phyloP scores from a whole-genome alignment of 2,113 vertebrate genomes.

The Notarius quadriscutis region DNA sequence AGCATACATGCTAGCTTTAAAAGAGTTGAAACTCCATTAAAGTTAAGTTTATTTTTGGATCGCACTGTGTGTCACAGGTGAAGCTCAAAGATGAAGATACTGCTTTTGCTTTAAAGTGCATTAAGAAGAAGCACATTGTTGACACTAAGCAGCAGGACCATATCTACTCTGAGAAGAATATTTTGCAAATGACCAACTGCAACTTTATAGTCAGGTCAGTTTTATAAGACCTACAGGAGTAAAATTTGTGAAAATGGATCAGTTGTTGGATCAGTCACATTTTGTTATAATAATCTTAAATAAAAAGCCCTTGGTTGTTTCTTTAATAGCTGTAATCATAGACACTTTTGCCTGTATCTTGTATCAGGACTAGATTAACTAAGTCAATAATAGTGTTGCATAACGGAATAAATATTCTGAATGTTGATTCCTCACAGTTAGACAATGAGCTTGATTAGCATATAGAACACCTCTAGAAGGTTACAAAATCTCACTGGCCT shows the following conservation, averaged over 20 bases:
- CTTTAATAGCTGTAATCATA: neutral
- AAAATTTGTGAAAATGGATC: neutral
- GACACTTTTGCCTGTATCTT: neutral
- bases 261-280: neutral
- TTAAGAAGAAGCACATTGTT: conserved; percentile 89
- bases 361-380: neutral
- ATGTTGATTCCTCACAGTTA: neutral
- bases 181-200: conserved; percentile 82
- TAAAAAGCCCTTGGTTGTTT: neutral
- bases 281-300: neutral
- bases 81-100: conserved; percentile 85
- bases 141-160: conserved; percentile 92
- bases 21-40: neutral
- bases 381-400: conserved; percentile 14
- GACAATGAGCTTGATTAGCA: conserved; percentile 1
- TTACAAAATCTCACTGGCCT: conserved; percentile 7
- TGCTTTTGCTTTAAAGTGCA: conserved; percentile 91
- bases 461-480: neutral
- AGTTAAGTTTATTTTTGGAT: neutral
- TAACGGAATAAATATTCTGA: conserved; percentile 19
- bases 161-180: conserved; percentile 90
- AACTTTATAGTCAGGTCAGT: conserved; percentile 86
- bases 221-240: neutral
- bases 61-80: conserved; percentile 71
- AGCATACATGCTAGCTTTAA: neutral